Evolutionary conservation across 2,888 invertebrate species (phyloP).

Genomic region (Drosophila cracens): DNA sequence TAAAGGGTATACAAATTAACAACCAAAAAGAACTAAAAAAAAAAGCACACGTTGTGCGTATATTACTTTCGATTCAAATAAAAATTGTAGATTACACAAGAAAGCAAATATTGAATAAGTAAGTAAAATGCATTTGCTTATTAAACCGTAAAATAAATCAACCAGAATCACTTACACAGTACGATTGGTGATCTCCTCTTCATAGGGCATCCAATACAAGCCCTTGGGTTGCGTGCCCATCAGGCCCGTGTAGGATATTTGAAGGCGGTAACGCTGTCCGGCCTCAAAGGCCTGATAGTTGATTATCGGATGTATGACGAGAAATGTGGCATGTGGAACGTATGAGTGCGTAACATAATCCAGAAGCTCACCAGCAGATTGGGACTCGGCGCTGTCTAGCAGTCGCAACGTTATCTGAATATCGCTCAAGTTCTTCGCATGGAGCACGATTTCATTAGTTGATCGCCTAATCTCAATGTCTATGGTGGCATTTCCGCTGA

Average conservation of each 20-base stretch:
- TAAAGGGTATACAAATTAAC: constrained; percentile 35
- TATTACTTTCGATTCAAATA: constrained; percentile 33
- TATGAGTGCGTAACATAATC: constrained; percentile 71
- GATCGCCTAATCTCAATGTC: constrained; percentile 71
- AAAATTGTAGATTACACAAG: constrained; percentile 37
- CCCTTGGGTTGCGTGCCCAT: constrained; percentile 88
- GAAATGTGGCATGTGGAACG: constrained; percentile 63
- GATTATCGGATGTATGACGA: constrained; percentile 75
- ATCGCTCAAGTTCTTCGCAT: constrained; percentile 76
- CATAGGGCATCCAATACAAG: constrained; percentile 87
- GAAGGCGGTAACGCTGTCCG: constrained; percentile 75
- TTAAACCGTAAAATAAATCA: constrained; percentile 36
- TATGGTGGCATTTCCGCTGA: constrained; percentile 81
- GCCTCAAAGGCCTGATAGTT: constrained; percentile 78
- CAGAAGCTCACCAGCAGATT: constrained; percentile 48
- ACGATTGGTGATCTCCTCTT: constrained; percentile 70
- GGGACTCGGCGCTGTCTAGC: constrained; percentile 40
- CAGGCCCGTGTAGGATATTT: constrained; percentile 87
- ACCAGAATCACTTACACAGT: constrained; percentile 82
- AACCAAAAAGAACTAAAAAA: constrained; percentile 6
- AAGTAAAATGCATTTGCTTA: neutral
- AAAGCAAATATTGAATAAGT: constrained; percentile 17
- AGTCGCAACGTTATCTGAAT: constrained; percentile 71
- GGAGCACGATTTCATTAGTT: constrained; percentile 82
- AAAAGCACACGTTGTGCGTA: constrained; percentile 20